These are phyloP conservation scores for Balearica regulorum DNA, from an alignment of 2,797 vertebrate genomes.

Conservation along the genomic window DNA sequence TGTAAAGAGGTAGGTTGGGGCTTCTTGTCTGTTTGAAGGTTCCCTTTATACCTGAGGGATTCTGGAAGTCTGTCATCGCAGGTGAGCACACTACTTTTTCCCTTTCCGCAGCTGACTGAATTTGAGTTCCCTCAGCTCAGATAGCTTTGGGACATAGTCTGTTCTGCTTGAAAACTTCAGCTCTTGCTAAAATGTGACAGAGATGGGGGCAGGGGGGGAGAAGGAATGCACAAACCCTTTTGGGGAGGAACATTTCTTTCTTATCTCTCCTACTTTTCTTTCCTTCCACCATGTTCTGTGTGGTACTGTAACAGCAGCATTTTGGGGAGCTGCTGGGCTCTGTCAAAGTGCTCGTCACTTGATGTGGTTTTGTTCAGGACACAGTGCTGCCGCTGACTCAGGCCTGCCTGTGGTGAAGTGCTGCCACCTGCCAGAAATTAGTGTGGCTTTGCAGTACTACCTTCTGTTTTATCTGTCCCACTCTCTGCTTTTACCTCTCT, in stretches of 20 bases:
- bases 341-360: background rate
- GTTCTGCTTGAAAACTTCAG: background rate
- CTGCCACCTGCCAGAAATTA: background rate
- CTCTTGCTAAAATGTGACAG: background rate
- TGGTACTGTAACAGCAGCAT: background rate
- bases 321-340: background rate
- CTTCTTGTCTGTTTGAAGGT: background rate
- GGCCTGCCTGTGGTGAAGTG: background rate
- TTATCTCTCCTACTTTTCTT: background rate
- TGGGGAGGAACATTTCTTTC: background rate
- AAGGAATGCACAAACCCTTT: background rate
- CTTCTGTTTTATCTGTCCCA: background rate
- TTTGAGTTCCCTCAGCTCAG: background rate
- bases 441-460: background rate
- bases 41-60: background rate
- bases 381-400: background rate
- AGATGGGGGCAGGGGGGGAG: background rate
- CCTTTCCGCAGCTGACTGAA: background rate
- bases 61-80: background rate
- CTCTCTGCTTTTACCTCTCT: background rate
- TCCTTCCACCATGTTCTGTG: background rate
- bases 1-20: background rate
- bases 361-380: background rate
- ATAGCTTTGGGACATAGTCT: background rate
- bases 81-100: background rate